Conservation (phyloP, 2,888 invertebrate genomes). For the Heliconius aoede region DNA sequence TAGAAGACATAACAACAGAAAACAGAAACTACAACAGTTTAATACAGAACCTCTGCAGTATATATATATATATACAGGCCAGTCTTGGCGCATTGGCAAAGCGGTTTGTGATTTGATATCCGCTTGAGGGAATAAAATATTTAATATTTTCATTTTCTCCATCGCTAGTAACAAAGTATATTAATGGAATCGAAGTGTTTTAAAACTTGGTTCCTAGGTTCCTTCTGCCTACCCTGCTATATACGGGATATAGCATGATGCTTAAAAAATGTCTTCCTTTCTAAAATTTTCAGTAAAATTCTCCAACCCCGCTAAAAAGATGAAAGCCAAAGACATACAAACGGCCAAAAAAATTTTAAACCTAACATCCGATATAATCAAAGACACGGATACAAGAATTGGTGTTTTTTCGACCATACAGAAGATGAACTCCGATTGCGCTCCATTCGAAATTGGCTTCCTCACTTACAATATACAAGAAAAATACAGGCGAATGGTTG, state of each 20-base stretch:
- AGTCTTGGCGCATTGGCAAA: no score
- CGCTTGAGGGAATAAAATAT: no score
- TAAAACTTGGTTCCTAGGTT: no score
- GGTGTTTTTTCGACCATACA: conserved; percentile 27
- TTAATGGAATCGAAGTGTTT: background rate
- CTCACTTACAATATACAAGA: conserved; percentile 51
- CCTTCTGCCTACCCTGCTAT: background rate
- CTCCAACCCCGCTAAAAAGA: background rate
- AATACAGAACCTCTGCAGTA: no score
- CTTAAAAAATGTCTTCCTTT: background rate
- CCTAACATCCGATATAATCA: conserved; percentile 43
- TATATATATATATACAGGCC: no score
- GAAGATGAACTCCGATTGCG: conserved; percentile 26
- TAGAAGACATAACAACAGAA: no score
- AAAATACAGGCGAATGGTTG: conserved; percentile 60
- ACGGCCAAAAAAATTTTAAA: conserved; percentile 35
- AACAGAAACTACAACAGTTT: no score
- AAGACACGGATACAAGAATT: conserved; percentile 39
- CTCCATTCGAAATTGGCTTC: conserved; percentile 48
- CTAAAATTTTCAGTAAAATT: conserved; percentile 23
- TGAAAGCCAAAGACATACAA: conserved; percentile 17
- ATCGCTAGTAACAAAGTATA: no score
- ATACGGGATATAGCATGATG: no score
- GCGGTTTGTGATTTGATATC: no score
- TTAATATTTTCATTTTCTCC: no score